Evolutionary conservation across 1,140 invertebrate species (phyloP), one percentile per base, ranked within the genome.

Genomic region (Bombus breviceps): DNA sequence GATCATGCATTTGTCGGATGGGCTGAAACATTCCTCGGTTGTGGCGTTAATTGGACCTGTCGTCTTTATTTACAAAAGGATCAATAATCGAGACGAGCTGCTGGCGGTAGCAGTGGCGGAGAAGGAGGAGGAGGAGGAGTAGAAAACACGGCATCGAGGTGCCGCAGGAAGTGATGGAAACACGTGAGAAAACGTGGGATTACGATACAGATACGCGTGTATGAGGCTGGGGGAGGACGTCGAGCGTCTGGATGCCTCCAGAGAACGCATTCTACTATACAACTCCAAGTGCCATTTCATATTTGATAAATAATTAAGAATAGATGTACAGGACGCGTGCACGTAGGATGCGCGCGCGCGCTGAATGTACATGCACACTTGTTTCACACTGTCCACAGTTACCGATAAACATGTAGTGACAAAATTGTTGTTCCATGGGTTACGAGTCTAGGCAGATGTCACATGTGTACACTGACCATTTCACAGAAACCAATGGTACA

Each of bases 71-170:
- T 86, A 91, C 85, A 43, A 83, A 80, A 84, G 75, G 86, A 92
- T 92, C 91, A 85, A 92, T 92, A 92, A 92, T 89, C 87, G 85
- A 72, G 84, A 92, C 86, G 66, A 83, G 68, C 71, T 78, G 87
- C 57, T 57, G 74, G n/a, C 37, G 3, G 66, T 13, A 34, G 80
- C 6, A 22, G 25, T 25, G 47, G 86, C 66, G 74, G 28, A 28
- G 59, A 34, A 13, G 47, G 57, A 64, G 53, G 75, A 83, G 78
- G 41, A 57, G 85, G 73, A 73, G 76, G 73, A 79, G 73, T 79
- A 89, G 88, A 79, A 89, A 72, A 59, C 75, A 76, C 83, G 74
- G 66, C 84, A 68, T 59, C 59, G 34, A 68, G 81, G 75, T 90
- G 76, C 81, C 83, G 83, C 86, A 88, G 76, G 86, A 90, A 88